These are phyloP conservation scores for Trimorus sp. DNA, from an alignment of 2,888 invertebrate species.

Conservation along the genomic window DNA sequence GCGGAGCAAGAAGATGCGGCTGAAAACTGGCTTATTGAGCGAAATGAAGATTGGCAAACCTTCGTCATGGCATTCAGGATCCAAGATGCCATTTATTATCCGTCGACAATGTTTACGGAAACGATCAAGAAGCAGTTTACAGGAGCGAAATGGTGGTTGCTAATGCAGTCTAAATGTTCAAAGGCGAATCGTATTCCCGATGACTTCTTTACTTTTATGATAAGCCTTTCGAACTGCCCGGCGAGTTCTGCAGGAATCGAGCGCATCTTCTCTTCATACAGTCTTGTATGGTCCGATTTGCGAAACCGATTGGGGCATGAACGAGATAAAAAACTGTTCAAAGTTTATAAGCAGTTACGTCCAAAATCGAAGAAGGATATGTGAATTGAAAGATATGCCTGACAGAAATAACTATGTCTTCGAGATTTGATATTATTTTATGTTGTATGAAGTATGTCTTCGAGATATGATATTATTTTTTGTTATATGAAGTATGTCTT, in stretches of 20 bases:
- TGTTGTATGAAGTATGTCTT: too few relatives aligned
- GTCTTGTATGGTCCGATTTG: neutral
- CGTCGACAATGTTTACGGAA: neutral
- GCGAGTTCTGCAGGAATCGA: conserved; percentile 12
- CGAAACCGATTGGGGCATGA: conserved; percentile 5
- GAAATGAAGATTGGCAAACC: neutral
- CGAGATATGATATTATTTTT: too few relatives aligned
- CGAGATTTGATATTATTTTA: too few relatives aligned
- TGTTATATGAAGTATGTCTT: too few relatives aligned
- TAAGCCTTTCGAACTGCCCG: neutral
- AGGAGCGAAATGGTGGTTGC: conserved; percentile 7
- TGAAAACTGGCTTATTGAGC: too few relatives aligned
- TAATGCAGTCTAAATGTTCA: conserved; percentile 4
- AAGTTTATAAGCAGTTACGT: conserved; percentile 1
- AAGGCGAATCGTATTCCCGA: conserved; percentile 2
- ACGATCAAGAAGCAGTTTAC: neutral
- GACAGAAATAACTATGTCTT: too few relatives aligned
- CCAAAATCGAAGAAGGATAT: neutral
- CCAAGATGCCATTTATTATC: conserved; percentile 1
- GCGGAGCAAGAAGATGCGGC: neutral
- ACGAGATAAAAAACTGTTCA: neutral
- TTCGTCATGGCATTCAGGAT: conserved; percentile 9
- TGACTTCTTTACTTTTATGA: conserved; percentile 4
- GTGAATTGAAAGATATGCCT: too few relatives aligned
- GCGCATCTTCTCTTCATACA: conserved; percentile 6